Conservation (phyloP, 2,888 invertebrate species). For the Caenorhabditis doughertyi region DNA sequence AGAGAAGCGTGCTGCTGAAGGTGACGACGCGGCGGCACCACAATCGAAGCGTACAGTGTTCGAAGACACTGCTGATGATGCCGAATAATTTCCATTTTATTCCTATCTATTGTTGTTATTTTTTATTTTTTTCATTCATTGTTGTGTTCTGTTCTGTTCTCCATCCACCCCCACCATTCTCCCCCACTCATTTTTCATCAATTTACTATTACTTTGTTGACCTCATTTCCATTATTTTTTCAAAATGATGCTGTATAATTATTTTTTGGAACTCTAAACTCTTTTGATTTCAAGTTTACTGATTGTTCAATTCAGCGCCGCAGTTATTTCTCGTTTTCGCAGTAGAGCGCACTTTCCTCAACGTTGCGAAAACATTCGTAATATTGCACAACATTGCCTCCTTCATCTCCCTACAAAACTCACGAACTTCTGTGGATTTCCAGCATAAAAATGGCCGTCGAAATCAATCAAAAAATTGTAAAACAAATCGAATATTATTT, state of each 20-base stretch:
- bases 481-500: too few relatives aligned
- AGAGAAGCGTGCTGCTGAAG: conserved; percentile 26
- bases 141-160: conserved; percentile 41
- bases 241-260: conserved; percentile 22
- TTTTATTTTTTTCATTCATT: conserved; percentile 13
- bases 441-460: too few relatives aligned
- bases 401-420: too few relatives aligned
- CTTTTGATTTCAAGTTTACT: background rate
- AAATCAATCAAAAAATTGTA: too few relatives aligned
- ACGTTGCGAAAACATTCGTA: too few relatives aligned
- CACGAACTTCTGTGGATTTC: too few relatives aligned
- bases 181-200: background rate
- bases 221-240: conserved; percentile 5
- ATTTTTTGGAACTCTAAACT: conserved; percentile 12
- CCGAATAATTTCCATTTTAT: background rate
- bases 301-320: too few relatives aligned
- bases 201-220: conserved; percentile 31
- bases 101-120: conserved; percentile 1
- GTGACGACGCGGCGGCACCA: conserved; percentile 36
- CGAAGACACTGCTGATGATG: conserved; percentile 47
- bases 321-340: too few relatives aligned
- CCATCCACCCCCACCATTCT: background rate
- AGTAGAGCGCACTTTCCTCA: too few relatives aligned
- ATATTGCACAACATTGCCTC: too few relatives aligned
- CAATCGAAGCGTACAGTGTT: conserved; percentile 70